Percentiles rank a stretch among this genome's conserved stretches.
Conservation (phyloP, 2,888 invertebrate genomes). For the Lymantria monacha region DNA sequence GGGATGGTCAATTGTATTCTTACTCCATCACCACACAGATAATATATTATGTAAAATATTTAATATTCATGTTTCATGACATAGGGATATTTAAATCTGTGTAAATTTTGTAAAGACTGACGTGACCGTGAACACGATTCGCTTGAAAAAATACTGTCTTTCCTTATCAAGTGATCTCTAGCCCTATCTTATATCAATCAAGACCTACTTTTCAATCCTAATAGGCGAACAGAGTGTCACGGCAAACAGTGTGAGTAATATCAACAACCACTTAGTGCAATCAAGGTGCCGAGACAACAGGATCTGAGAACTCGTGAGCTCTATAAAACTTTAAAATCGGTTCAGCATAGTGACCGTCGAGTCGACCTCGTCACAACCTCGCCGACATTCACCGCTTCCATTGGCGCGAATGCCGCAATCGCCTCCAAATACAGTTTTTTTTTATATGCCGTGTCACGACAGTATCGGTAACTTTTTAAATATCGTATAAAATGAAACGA, state of each 20-base stretch:
- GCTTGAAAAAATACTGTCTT: no score
- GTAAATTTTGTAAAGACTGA: no score
- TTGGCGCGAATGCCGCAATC: slow-evolving; percentile 68
- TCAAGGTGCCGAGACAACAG: slow-evolving; percentile 35
- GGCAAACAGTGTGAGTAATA: slow-evolving; percentile 30
- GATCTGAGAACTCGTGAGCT: slow-evolving; percentile 35
- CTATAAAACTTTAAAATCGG: slow-evolving; percentile 40
- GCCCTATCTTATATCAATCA: slow-evolving; percentile 13
- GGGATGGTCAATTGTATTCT: no score
- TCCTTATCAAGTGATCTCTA: neutral
- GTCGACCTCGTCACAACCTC: slow-evolving; percentile 69
- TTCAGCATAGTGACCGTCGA: slow-evolving; percentile 51
- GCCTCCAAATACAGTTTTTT: slow-evolving; percentile 69
- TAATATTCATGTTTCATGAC: no score
- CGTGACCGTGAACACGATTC: no score
- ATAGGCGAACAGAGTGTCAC: slow-evolving; percentile 16
- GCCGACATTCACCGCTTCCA: slow-evolving; percentile 68
- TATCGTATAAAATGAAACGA: slow-evolving; percentile 39
- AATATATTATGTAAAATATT: no score
- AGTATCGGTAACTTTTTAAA: slow-evolving; percentile 38
- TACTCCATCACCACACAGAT: no score
- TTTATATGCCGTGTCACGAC: slow-evolving; percentile 58
- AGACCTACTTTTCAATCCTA: slow-evolving; percentile 15
- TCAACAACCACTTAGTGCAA: slow-evolving; percentile 30
- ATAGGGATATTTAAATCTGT: no score